Conservation (phyloP, 1,140 invertebrate genomes). For the Bombyx mandarina region DNA sequence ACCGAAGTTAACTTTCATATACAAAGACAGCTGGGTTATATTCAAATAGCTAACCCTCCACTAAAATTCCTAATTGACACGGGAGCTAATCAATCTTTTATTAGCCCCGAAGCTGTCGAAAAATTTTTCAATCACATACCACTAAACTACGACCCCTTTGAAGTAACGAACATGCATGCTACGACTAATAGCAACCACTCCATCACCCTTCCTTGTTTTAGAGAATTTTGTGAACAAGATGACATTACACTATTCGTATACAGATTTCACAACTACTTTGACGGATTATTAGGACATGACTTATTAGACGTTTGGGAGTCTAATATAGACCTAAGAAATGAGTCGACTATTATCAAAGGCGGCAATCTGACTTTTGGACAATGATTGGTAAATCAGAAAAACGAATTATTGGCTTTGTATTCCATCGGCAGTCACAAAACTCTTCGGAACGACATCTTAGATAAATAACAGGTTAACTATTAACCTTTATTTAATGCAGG, state of each 20-base stretch:
- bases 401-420: no score
- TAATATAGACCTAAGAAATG: conserved; percentile 6
- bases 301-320: conserved; percentile 9
- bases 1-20: conserved; percentile 16
- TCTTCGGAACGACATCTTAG: no score
- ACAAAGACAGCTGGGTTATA: conserved; percentile 13
- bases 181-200: not conserved
- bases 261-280: conserved; percentile 7
- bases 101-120: conserved; percentile 5
- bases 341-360: no score
- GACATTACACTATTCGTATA: conserved; percentile 6
- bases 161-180: conserved; percentile 8
- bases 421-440: no score
- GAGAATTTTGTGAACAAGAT: conserved; percentile 2
- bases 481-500: no score
- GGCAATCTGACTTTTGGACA: no score
- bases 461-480: no score
- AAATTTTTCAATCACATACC: conserved; percentile 1
- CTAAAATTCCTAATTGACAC: conserved; percentile 11
- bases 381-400: no score
- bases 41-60: conserved; percentile 8
- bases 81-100: conserved; percentile 14
- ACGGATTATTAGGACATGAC: conserved; percentile 4
- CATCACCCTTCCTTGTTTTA: conserved; percentile 5
- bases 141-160: conserved; percentile 6